Base-by-base conservation (phyloP, 2,113 vertebrate genomes). In the Indicator maculatus region DNA sequence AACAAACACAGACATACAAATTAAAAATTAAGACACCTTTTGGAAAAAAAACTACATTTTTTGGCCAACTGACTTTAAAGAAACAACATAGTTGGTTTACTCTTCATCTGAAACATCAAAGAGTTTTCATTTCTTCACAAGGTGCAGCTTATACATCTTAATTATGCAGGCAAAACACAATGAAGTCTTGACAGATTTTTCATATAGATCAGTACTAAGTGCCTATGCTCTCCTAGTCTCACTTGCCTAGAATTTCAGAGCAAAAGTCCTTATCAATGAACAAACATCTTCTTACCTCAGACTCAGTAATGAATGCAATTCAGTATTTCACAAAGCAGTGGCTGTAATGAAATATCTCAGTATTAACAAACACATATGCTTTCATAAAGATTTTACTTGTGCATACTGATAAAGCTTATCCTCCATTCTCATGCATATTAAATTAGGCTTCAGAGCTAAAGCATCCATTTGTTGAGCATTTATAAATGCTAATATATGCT, bases 401-500 rank as follows among this genome's bases (percentile, higher is more conserved):
- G 91, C 89, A 88, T 90, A 78, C 79, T 91, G 91, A 95, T 91
- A 95, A 93, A 93, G 83, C 75, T 90, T 89, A 93, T 93, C 69
- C 69, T 81, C 65, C 77, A 56, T 91, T 78, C 72, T 93, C 93
- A 95, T 96, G 87, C 78, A 95, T 95, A 90, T 80, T 93, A 89
- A 95, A 94, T 93, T 89, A 92, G 83, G 61, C 77, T 95, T 95
- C 90, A 89, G 88, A 95, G 96, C 88, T 89, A 90, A 58, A 77
- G 78, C 80, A 92, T 85, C 53, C 80, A 90, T 88, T 96, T 91
- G 95, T 81, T 82, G 79, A 91, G 55, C 69, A 95, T 95, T 96
- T 95, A 96, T 93, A 72, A 95, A 95, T 95, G 95, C 90, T 95
- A 94, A 97, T 94, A 90, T 95, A 93, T 96, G 95, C 94, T 94